These are phyloP conservation scores for Seladonia tumulorum DNA, from an alignment of 2,888 invertebrate genomes.

Conservation along the genomic window DNA sequence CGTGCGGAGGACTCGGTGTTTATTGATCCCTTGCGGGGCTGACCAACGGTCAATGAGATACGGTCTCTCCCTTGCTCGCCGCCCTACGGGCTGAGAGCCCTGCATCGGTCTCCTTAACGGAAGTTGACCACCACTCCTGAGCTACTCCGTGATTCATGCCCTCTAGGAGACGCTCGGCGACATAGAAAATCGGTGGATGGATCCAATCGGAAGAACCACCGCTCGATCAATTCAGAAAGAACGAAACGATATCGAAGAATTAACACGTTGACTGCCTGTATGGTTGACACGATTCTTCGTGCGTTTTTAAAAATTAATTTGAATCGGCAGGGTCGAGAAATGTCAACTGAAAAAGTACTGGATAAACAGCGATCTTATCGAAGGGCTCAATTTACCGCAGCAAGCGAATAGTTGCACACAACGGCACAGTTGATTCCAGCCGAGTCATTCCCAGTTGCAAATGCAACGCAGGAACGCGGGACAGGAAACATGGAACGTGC, in stretches of 20 bases:
- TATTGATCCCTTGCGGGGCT: constrained; percentile 78
- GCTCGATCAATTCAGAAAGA: not conserved
- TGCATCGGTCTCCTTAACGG: constrained; percentile 74
- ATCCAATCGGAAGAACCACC: not conserved
- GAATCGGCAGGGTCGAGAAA: not conserved
- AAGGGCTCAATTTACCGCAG: not conserved
- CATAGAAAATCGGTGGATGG: constrained; percentile 8
- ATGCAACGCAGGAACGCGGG: no score
- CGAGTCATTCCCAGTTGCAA: not conserved
- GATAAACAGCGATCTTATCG: not conserved
- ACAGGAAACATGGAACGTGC: not conserved
- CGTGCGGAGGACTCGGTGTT: constrained; percentile 61
- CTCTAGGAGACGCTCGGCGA: constrained; percentile 18
- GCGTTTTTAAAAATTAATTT: no score
- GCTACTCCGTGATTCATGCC: constrained; percentile 74
- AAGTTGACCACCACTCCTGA: constrained; percentile 67
- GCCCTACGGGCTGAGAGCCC: constrained; percentile 63
- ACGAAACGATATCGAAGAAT: no score
- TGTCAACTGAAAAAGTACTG: not conserved
- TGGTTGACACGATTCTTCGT: no score
- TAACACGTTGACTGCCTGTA: no score
- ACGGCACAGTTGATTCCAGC: not conserved
- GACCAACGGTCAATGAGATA: constrained; percentile 84
- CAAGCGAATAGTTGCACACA: not conserved
- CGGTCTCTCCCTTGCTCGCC: constrained; percentile 77